A percentile compares a stretch with the other conserved stretches of the same genome.
Conservation (phyloP, 2,888 invertebrate genomes). For the Norana najaformis region DNA sequence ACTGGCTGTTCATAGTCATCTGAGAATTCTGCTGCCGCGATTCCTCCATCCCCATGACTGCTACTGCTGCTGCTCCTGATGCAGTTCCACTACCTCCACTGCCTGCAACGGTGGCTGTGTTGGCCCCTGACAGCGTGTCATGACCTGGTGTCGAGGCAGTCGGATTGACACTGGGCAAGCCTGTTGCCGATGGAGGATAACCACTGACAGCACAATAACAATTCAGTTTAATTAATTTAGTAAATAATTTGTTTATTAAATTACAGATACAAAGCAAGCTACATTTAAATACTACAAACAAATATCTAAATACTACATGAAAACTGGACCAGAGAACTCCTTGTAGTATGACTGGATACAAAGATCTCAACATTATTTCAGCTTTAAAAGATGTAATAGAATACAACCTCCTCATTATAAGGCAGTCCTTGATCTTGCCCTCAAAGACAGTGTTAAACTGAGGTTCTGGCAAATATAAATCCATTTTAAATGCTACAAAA, state of each 20-base stretch:
- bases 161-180: neutral
- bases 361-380: no score
- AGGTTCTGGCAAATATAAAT: no score
- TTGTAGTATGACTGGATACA: no score
- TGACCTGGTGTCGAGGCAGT: constrained; percentile 14
- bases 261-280: neutral
- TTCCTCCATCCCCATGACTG: constrained; percentile 3
- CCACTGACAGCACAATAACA: neutral
- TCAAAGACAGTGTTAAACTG: no score
- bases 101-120: neutral
- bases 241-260: no score
- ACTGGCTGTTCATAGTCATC: constrained; percentile 15
- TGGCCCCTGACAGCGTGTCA: constrained; percentile 16
- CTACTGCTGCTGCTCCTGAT: neutral
- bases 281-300: no score
- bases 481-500: neutral
- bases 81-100: neutral
- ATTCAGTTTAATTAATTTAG: neutral
- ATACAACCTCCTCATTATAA: no score
- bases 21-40: neutral
- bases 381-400: no score
- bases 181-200: neutral
- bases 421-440: no score
- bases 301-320: neutral
- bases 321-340: no score